These are phyloP conservation scores for Pelagia noctiluca DNA, from an alignment of 30 jellyfish, hydroid and myxozoan genomes.

Conservation along the genomic window DNA sequence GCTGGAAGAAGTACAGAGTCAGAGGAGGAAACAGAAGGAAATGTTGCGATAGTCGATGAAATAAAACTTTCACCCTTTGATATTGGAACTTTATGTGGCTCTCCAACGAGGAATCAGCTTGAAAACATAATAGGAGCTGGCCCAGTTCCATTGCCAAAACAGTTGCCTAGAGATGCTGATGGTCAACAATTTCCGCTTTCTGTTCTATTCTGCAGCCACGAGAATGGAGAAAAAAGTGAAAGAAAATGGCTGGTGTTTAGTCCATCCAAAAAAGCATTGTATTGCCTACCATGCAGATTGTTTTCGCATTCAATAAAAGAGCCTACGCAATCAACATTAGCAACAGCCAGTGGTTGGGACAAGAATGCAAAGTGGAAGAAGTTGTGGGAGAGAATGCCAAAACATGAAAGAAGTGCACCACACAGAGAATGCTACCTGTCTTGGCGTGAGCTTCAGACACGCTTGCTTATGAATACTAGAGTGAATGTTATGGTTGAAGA, in stretches of 20 bases:
- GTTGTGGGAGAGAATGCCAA: constrained; percentile 49
- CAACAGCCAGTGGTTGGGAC: constrained; percentile 65
- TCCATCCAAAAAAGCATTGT: constrained; percentile 51
- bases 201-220: constrained; percentile 39
- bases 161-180: constrained; percentile 49
- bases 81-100: constrained; percentile 33
- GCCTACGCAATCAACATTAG: constrained; percentile 54
- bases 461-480: constrained; percentile 15
- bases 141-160: constrained; percentile 50
- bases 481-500: constrained; percentile 39
- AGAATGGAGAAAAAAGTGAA: constrained; percentile 55
- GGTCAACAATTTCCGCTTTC: constrained; percentile 33
- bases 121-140: constrained; percentile 25
- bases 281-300: constrained; percentile 56
- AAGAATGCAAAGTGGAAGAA: constrained; percentile 63
- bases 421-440: constrained; percentile 42
- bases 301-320: constrained; percentile 4
- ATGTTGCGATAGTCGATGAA: neutral
- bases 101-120: constrained; percentile 26
- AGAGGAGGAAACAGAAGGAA: neutral
- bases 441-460: constrained; percentile 58
- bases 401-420: constrained; percentile 34
- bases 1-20: neutral
- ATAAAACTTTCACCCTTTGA: constrained; percentile 33
- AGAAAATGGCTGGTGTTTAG: constrained; percentile 60